Conservation (phyloP, 2,797 vertebrate species). For the Cossypha niveicapilla region DNA sequence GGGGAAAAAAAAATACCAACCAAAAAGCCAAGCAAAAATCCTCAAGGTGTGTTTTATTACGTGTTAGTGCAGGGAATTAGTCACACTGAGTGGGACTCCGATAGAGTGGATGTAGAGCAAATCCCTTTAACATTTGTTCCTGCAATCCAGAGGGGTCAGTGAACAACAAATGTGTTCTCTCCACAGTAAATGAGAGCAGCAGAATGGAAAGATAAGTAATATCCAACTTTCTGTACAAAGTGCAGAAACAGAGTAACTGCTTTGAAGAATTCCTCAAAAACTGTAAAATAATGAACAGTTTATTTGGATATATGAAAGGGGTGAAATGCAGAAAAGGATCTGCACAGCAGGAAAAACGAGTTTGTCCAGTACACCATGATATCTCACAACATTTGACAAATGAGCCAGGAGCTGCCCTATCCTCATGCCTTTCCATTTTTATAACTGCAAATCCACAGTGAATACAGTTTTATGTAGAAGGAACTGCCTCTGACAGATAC, state of each 20-base stretch:
- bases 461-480: background rate
- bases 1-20: accelerated
- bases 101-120: background rate
- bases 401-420: background rate
- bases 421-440: background rate
- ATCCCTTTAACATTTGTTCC: background rate
- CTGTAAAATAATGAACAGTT: background rate
- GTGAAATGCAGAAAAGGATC: background rate
- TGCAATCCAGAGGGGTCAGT: background rate
- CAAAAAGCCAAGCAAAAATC: background rate
- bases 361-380: background rate
- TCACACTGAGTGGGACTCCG: background rate
- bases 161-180: background rate
- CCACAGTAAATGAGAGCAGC: background rate
- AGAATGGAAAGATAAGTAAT: background rate
- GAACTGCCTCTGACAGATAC: background rate
- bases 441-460: background rate
- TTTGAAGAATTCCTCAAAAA: background rate
- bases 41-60: background rate
- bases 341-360: background rate
- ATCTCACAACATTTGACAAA: background rate
- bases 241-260: background rate
- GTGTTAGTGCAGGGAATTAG: background rate
- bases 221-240: background rate
- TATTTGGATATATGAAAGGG: background rate